Percentiles rank a stretch among this genome's conserved stretches.
Evolutionary conservation across 1,140 invertebrate genomes (phyloP).

Genomic region (Diplogasteroides magnus): DNA sequence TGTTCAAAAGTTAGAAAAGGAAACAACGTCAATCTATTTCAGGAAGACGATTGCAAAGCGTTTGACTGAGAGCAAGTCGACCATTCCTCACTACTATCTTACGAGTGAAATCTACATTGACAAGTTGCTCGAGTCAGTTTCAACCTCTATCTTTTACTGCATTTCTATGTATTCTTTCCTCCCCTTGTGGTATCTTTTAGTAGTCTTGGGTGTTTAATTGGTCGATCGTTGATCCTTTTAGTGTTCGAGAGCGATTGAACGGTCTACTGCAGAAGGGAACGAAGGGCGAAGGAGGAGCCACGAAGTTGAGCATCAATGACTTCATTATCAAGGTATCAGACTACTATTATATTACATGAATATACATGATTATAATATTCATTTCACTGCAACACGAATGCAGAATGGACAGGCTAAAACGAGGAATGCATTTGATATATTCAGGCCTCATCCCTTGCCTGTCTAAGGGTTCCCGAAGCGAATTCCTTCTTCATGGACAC

Average conservation of each 20-base stretch:
- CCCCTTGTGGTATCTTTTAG: constrained; percentile 29
- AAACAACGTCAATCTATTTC: constrained; percentile 10
- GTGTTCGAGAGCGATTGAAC: constrained; percentile 70
- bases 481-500: constrained; percentile 92
- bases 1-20: not conserved
- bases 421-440: no score
- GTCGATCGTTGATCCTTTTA: no score
- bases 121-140: constrained; percentile 62
- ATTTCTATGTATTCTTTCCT: constrained; percentile 17
- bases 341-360: no score
- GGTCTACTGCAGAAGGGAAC: constrained; percentile 69
- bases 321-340: constrained; percentile 95
- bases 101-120: constrained; percentile 81
- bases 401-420: no score
- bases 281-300: constrained; percentile 32
- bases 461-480: constrained; percentile 82
- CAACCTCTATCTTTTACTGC: constrained; percentile 4
- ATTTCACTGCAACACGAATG: no score
- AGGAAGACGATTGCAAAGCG: constrained; percentile 77
- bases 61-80: constrained; percentile 80
- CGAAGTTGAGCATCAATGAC: constrained; percentile 90
- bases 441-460: constrained; percentile 75
- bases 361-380: no score
- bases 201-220: no score
- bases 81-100: constrained; percentile 94